Evolutionary conservation across 2,113 vertebrate genomes (phyloP), one percentile per base, ranked within the genome.

Genomic region (Lutjanus erythropterus): DNA sequence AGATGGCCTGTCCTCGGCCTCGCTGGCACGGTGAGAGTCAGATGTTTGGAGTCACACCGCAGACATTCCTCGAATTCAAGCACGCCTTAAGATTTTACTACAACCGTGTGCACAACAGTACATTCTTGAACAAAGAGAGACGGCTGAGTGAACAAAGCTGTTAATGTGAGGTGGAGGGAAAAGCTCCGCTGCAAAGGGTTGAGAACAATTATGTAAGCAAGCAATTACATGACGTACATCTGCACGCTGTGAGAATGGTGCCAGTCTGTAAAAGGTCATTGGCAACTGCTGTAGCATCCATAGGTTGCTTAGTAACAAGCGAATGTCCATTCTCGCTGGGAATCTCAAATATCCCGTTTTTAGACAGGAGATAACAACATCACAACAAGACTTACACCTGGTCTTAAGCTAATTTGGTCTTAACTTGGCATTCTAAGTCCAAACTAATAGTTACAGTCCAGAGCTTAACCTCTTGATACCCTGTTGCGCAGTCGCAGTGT

Each of bases 1-100:
- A 12, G 33, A 27, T 29, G 37, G 14, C 27, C 59, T 41, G 56
- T 35, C 33, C 37, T 55, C 39, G 33, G 21, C 68, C 64, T 39
- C 47, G 64, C 10, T 39, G 52, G 64, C 10, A 52, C 21, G 29
- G 59, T 61, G 50, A 58, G 50, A 80, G 78, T 92, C 86, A 87
- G 80, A 85, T 89, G 91, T 61, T 81, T 27, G 21, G 41, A 73
- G 73, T 90, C 84, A 88, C 62, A 56, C 70, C 8, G 31, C 80
- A 73, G 31, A 90, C 86, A 92, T 94, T 93, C 91, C 81, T 83
- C 80, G 65, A 71, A 92, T 91, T 65, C 64, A 37, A 82, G 2
- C 12, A 21, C 23, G 53, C 68, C 65, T 72, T 6, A 35, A 60
- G 75, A 21, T 39, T 56, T 55, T 65, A 35, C 37, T 46, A 23